Evolutionary conservation across 2,113 vertebrate genomes (phyloP).

Genomic region (Eubucco bourcierii): DNA sequence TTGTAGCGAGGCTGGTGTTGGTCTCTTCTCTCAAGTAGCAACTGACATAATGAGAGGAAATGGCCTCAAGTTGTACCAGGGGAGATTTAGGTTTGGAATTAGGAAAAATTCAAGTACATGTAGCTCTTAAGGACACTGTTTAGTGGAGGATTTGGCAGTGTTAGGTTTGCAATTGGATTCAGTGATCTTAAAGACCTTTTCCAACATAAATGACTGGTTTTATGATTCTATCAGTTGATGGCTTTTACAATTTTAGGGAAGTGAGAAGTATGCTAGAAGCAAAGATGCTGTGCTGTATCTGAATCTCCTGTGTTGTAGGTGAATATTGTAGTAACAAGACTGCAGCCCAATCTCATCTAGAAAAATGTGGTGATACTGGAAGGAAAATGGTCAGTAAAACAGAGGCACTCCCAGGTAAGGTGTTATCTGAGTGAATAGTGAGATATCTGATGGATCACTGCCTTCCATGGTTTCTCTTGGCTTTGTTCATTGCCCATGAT

Average conservation of each 20-base stretch:
- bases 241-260: background rate
- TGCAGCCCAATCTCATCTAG: background rate
- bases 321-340: background rate
- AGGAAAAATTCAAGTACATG: background rate
- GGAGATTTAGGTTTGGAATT: background rate
- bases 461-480: background rate
- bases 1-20: fast-evolving
- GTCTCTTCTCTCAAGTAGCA: background rate
- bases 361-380: background rate
- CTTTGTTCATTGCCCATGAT: background rate
- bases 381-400: background rate
- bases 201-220: background rate
- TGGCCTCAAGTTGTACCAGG: fast-evolving
- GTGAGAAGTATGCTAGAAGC: fast-evolving
- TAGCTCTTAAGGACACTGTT: background rate
- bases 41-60: background rate
- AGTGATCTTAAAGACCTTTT: background rate
- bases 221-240: background rate
- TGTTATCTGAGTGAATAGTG: background rate
- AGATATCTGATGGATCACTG: background rate
- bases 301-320: background rate
- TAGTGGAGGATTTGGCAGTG: background rate
- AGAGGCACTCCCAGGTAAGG: background rate
- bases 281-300: background rate
- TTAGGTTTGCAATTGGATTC: background rate